phyloP scores from a whole-genome alignment of 1,140 invertebrate species.

The Galleria mellonella region DNA sequence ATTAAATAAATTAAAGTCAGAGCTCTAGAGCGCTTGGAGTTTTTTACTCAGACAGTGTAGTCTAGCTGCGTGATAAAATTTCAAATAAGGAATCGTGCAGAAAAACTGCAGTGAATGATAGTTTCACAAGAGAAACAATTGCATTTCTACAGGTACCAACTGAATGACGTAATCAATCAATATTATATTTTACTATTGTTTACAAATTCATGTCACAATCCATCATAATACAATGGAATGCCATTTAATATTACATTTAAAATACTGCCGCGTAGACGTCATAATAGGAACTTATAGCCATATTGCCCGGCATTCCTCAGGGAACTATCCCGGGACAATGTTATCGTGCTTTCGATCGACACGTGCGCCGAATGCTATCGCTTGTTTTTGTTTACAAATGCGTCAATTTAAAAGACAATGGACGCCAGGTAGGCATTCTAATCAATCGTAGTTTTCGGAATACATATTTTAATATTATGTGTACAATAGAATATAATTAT shows the following conservation, averaged over 20 bases:
- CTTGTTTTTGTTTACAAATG: conserved; percentile 29
- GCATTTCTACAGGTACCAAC: too few species aligned
- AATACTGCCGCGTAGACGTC: conserved; percentile 5
- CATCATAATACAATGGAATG: conserved; percentile 8
- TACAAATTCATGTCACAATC: conserved; percentile 12
- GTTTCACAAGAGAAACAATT: too few species aligned
- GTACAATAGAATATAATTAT: too few species aligned
- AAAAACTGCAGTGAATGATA: too few species aligned
- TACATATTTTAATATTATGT: too few species aligned
- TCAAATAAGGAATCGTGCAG: too few species aligned
- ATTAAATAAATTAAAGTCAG: too few species aligned
- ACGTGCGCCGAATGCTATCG: conserved; percentile 32
- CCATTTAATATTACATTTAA: not conserved
- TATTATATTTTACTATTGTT: conserved; percentile 5
- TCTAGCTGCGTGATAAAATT: too few species aligned
- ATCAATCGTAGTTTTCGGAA: too few species aligned
- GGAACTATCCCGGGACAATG: conserved; percentile 26
- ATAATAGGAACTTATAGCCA: conserved; percentile 8
- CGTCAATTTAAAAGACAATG: conserved; percentile 3
- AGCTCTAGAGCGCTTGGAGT: too few species aligned
- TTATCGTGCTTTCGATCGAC: conserved; percentile 40
- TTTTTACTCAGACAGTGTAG: too few species aligned
- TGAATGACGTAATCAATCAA: not conserved
- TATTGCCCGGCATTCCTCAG: conserved; percentile 16
- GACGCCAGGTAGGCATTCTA: not conserved